phyloP scores from a whole-genome alignment of 2,797 vertebrate species.

The Peromyscus attwateri region DNA sequence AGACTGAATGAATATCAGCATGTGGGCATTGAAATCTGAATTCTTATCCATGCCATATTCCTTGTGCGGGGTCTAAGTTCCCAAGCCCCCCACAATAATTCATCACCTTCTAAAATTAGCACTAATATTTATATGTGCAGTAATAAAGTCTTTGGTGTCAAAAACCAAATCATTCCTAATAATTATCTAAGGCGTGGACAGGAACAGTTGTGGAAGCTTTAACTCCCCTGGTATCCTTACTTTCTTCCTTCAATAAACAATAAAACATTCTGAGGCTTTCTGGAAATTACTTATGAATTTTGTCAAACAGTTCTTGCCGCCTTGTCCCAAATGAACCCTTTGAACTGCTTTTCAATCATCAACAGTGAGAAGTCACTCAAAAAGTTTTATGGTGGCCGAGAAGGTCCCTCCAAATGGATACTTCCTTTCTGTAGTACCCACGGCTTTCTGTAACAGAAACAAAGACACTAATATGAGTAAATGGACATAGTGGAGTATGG shows the following conservation, averaged over 20 bases:
- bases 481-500: background rate
- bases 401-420: background rate
- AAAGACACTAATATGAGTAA: slow-evolving; percentile 13
- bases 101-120: background rate
- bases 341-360: slow-evolving; percentile 29
- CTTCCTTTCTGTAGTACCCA: background rate
- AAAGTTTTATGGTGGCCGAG: slow-evolving; percentile 5
- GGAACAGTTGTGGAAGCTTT: background rate
- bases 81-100: background rate
- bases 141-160: background rate
- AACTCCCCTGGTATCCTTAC: background rate
- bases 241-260: slow-evolving; percentile 26
- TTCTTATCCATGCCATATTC: background rate
- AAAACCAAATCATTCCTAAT: background rate
- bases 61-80: background rate
- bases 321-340: background rate
- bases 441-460: slow-evolving; percentile 21
- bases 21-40: background rate
- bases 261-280: background rate
- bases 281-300: background rate
- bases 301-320: background rate
- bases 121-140: background rate
- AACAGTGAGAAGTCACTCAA: background rate
- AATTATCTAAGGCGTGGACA: background rate
- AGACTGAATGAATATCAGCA: background rate